Evolutionary conservation across 2,888 invertebrate genomes (phyloP).

Genomic region (Colostygia pectinataria): DNA sequence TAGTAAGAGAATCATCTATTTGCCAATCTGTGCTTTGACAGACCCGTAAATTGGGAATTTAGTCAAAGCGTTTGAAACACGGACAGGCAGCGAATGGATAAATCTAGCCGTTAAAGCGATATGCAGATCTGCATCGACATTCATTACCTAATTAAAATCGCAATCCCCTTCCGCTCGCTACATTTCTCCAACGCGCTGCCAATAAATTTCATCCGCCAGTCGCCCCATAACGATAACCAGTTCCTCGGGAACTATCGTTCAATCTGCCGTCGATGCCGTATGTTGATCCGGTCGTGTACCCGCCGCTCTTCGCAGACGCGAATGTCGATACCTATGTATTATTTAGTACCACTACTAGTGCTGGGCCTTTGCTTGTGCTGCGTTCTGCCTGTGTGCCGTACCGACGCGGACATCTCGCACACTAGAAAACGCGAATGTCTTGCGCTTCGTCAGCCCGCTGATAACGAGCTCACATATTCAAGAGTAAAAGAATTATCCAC

Average conservation of each 20-base stretch:
- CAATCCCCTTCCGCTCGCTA: slow-evolving; percentile 82
- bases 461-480: slow-evolving; percentile 83
- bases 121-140: slow-evolving; percentile 83
- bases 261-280: slow-evolving; percentile 82
- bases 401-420: slow-evolving; percentile 39
- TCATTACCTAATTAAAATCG: slow-evolving; percentile 84
- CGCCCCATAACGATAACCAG: slow-evolving; percentile 83
- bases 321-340: slow-evolving; percentile 81
- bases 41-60: slow-evolving; percentile 57
- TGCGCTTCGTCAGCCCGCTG: slow-evolving; percentile 69
- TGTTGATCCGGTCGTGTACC: slow-evolving; percentile 83
- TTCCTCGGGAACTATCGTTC: slow-evolving; percentile 83
- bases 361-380: slow-evolving; percentile 43
- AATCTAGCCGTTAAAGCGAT: slow-evolving; percentile 80
- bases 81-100: slow-evolving; percentile 73
- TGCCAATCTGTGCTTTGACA: slow-evolving; percentile 41
- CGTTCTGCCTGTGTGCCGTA: slow-evolving; percentile 40
- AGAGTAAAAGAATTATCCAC: slow-evolving; percentile 81
- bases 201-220: slow-evolving; percentile 83
- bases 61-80: slow-evolving; percentile 64
- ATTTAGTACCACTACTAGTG: slow-evolving; percentile 76
- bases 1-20: slow-evolving; percentile 37
- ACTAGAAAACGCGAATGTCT: slow-evolving; percentile 55
- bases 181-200: slow-evolving; percentile 82
- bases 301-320: slow-evolving; percentile 77